phyloP scores from a whole-genome alignment of 2,113 vertebrate genomes.

The Rhegmatorhina hoffmannsi region DNA sequence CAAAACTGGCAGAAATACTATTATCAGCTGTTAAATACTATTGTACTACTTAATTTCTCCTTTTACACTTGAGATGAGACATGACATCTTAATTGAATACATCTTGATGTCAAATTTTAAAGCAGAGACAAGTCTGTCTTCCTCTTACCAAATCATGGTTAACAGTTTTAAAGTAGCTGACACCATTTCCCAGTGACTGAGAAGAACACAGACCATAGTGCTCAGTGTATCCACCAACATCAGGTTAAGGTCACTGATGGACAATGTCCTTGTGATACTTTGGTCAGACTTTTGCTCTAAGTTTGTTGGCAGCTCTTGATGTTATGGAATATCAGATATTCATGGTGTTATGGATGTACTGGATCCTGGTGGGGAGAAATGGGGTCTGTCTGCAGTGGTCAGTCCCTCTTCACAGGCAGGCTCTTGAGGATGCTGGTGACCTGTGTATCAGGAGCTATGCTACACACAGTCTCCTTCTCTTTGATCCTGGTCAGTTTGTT shows the following conservation, averaged over 20 bases:
- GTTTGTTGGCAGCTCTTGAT: background rate
- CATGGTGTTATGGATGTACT: background rate
- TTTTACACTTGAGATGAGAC: conserved; percentile 66
- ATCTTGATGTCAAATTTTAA: conserved; percentile 64
- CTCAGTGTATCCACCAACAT: background rate
- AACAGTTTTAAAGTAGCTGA: conserved; percentile 51
- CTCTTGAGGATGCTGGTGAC: background rate
- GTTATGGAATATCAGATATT: background rate
- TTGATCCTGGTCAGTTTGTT: background rate
- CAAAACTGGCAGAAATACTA: conserved; percentile 70
- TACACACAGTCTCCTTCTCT: background rate
- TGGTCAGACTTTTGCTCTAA: background rate
- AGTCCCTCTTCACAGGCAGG: background rate
- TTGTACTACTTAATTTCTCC: conserved; percentile 55
- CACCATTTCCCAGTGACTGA: background rate
- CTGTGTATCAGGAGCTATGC: background rate
- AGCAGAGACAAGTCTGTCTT: conserved; percentile 44
- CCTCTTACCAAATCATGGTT: background rate
- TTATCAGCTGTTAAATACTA: conserved; percentile 72
- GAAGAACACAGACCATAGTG: background rate
- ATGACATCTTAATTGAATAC: conserved; percentile 66
- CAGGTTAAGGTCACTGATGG: background rate
- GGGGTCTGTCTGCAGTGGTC: background rate
- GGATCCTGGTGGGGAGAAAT: background rate
- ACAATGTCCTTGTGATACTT: background rate